These are phyloP conservation scores for Rhizoglyphus robini DNA, from an alignment of 1,140 invertebrate species.

Conservation along the genomic window DNA sequence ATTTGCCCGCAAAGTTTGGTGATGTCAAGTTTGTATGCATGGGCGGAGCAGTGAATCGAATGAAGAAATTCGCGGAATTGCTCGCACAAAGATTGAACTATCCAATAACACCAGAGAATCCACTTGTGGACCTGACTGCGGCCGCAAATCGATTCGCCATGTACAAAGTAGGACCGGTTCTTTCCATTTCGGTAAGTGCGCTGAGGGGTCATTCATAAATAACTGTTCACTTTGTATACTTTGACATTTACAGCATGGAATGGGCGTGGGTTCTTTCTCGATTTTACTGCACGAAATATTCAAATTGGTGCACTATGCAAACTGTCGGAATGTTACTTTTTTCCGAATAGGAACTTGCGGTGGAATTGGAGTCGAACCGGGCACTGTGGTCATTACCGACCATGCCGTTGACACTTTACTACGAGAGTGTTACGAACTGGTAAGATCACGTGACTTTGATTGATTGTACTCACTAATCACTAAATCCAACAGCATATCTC, in stretches of 20 bases:
- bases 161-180: conserved; percentile 91
- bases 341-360: conserved; percentile 84
- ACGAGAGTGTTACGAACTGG: conserved; percentile 50
- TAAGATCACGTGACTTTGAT: conserved; percentile 30
- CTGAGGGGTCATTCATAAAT: neutral
- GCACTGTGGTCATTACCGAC: conserved; percentile 73
- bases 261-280: conserved; percentile 80
- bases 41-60: conserved; percentile 86
- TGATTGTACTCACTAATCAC: neutral
- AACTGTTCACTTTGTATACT: neutral
- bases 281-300: conserved; percentile 84
- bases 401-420: conserved; percentile 68
- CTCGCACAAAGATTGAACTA: conserved; percentile 76
- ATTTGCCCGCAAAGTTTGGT: conserved; percentile 87
- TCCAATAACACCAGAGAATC: conserved; percentile 73
- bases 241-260: conserved; percentile 58
- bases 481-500: conserved; percentile 53
- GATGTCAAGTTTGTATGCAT: conserved; percentile 97
- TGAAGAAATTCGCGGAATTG: conserved; percentile 80
- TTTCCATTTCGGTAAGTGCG: conserved; percentile 75
- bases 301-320: conserved; percentile 82
- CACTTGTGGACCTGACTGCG: conserved; percentile 71
- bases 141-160: conserved; percentile 88
- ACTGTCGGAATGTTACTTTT: conserved; percentile 70
- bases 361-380: conserved; percentile 69